Conservation (phyloP, 1,140 invertebrate genomes). For the Brachionus paranguensis region DNA sequence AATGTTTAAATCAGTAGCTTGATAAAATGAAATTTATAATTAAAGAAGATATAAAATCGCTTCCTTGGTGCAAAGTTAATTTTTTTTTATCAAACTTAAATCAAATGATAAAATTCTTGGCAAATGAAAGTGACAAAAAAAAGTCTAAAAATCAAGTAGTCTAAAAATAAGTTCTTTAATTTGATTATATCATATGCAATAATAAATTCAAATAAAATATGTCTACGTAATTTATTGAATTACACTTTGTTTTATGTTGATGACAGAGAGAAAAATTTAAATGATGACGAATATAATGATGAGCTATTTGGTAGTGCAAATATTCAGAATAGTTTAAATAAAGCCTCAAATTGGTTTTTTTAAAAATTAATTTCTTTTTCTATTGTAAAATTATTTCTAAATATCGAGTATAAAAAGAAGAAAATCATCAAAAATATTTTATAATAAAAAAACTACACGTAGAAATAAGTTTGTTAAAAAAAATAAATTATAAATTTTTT, state of each 20-base stretch:
- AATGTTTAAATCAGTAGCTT: too few species aligned
- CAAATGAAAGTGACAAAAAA: too few species aligned
- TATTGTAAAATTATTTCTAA: background rate
- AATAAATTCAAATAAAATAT: background rate
- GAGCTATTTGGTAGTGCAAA: constrained; percentile 1
- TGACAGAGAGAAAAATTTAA: background rate
- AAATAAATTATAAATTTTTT: background rate
- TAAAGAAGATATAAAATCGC: too few species aligned
- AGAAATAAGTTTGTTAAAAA: background rate
- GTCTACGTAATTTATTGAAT: background rate
- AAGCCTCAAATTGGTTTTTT: background rate
- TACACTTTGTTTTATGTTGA: background rate
- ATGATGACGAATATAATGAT: background rate
- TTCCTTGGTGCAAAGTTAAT: too few species aligned
- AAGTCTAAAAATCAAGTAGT: too few species aligned
- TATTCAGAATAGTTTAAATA: background rate
- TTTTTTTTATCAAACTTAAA: too few species aligned
- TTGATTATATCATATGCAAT: too few species aligned
- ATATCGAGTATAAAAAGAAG: background rate
- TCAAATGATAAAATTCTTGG: too few species aligned
- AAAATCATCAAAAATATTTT: background rate
- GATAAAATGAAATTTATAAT: too few species aligned
- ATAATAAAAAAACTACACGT: background rate
- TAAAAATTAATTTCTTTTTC: background rate
- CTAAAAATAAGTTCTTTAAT: too few species aligned